Evolutionary conservation across 1,140 invertebrate species (phyloP).

Genomic region (Rhyacophila brunnea): DNA sequence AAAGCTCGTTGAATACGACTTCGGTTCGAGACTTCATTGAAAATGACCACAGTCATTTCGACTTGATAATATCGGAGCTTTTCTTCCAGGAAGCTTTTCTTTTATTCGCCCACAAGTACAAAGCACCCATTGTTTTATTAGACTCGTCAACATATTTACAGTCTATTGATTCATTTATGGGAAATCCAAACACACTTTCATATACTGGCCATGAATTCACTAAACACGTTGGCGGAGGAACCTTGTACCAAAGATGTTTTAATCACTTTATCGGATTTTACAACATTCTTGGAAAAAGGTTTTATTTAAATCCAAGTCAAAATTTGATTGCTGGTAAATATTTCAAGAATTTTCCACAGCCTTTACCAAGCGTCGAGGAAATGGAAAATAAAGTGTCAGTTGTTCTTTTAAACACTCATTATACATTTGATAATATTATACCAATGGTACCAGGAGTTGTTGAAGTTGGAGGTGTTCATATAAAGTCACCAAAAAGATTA

Average conservation of each 20-base stretch:
- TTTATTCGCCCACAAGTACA: slow-evolving; percentile 31
- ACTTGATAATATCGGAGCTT: slow-evolving; percentile 26
- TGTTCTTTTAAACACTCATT: slow-evolving; percentile 39
- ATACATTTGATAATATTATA: slow-evolving; percentile 10
- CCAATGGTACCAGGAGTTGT: slow-evolving; percentile 44
- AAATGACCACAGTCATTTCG: slow-evolving; percentile 25
- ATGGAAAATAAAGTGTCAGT: slow-evolving; percentile 45
- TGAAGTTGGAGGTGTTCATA: slow-evolving; percentile 47
- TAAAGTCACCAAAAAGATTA: slow-evolving; percentile 41
- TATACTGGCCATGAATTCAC: slow-evolving; percentile 41
- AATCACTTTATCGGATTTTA: slow-evolving; percentile 22
- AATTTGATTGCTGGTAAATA: slow-evolving; percentile 41
- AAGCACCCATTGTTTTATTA: slow-evolving; percentile 26
- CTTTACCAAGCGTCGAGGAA: slow-evolving; percentile 41
- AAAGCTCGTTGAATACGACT: slow-evolving; percentile 22
- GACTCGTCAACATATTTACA: slow-evolving; percentile 4
- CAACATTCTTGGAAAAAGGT: slow-evolving; percentile 22
- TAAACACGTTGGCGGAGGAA: slow-evolving; percentile 26
- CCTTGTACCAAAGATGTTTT: slow-evolving; percentile 9
- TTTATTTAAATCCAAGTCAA: slow-evolving; percentile 13
- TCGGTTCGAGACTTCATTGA: slow-evolving; percentile 29
- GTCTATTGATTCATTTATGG: slow-evolving; percentile 40
- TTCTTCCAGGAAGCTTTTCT: slow-evolving; percentile 26
- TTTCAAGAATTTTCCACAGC: slow-evolving; percentile 32
- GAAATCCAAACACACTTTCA: slow-evolving; percentile 41